Conservation (phyloP, 2,797 vertebrate genomes). For the Columba guinea region DNA sequence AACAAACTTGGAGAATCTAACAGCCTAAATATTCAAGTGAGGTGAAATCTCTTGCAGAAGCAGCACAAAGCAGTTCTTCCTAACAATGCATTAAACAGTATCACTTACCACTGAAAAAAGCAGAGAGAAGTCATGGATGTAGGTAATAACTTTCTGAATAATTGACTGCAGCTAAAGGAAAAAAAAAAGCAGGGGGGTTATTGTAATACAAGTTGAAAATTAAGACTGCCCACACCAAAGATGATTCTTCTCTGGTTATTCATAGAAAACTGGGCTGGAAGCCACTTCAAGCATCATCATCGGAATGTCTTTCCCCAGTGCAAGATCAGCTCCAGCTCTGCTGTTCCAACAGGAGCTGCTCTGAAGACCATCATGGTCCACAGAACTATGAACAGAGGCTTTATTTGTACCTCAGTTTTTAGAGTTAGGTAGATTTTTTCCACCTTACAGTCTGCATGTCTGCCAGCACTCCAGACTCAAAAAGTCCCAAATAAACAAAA, state of each 20-base stretch:
- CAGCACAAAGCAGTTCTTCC: neutral
- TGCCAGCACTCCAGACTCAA: neutral
- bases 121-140: constrained; percentile 92
- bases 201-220: neutral
- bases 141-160: constrained; percentile 90
- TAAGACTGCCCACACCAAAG: neutral
- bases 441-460: neutral
- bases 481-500: neutral
- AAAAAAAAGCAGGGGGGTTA: neutral
- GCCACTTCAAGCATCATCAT: neutral
- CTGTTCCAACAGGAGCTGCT: neutral
- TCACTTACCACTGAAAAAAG: constrained; percentile 96
- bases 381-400: neutral
- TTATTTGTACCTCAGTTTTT: neutral
- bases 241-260: neutral
- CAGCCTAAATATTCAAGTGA: neutral
- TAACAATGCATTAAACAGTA: neutral
- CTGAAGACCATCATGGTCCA: neutral
- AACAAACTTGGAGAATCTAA: neutral
- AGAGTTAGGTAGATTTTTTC: neutral
- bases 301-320: neutral
- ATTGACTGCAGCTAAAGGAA: constrained; percentile 88
- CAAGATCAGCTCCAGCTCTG: neutral
- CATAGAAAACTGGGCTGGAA: neutral
- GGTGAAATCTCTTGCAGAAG: neutral